Evolutionary conservation across 2,797 vertebrate genomes (phyloP).

Genomic region (Xenentodon cancila): DNA sequence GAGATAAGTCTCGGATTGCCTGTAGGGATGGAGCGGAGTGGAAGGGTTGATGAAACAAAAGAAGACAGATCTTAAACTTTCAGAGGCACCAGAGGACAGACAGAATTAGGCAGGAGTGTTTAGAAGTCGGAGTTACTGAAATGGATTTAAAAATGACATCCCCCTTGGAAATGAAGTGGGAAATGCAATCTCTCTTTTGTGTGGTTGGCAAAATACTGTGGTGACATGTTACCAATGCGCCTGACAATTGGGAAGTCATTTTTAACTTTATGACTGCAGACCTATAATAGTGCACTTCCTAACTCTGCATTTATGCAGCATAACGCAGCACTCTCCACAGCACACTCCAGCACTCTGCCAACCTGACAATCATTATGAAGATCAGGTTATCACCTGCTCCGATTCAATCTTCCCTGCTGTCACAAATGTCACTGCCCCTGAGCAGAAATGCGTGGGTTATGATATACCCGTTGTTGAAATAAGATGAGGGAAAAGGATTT

Average conservation of each 20-base stretch:
- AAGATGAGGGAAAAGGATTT: conserved; percentile 65
- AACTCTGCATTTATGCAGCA: conserved; percentile 36
- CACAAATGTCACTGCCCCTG: conserved; percentile 67
- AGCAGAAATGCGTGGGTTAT: conserved; percentile 48
- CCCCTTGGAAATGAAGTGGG: too few relatives aligned
- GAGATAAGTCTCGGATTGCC: conserved; percentile 49
- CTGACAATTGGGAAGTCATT: conserved; percentile 42
- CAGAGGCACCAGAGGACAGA: conserved; percentile 43
- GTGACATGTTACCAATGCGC: conserved; percentile 2
- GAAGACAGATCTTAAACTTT: conserved; percentile 52
- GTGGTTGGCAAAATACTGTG: too few relatives aligned
- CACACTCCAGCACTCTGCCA: conserved; percentile 43
- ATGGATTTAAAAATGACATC: conserved; percentile 16
- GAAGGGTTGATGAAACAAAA: conserved; percentile 46
- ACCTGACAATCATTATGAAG: conserved; percentile 66
- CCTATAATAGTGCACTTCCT: conserved; percentile 25
- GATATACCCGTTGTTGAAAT: conserved; percentile 67
- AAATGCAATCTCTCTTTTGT: too few relatives aligned
- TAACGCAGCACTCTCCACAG: too few relatives aligned
- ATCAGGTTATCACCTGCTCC: conserved; percentile 65
- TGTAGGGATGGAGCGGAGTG: conserved; percentile 41
- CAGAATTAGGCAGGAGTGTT: too few relatives aligned
- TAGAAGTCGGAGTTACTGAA: conserved; percentile 4
- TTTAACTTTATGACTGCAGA: conserved; percentile 29
- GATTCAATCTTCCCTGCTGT: conserved; percentile 67